Percentiles rank a stretch among this genome's conserved stretches.
Conservation (phyloP, 2,888 invertebrate genomes). For the Chrysolina americana region DNA sequence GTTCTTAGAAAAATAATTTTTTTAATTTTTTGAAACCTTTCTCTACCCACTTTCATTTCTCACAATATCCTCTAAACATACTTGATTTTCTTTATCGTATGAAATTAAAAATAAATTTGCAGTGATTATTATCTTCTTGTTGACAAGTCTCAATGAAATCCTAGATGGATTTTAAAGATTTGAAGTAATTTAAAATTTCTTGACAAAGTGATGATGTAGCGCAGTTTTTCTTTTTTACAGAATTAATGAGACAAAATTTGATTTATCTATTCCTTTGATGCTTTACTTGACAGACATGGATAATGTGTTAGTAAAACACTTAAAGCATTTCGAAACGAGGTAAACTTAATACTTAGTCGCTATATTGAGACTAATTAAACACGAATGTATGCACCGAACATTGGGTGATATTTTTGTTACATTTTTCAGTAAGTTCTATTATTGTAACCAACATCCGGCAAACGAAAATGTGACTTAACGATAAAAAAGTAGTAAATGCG, state of each 20-base stretch:
- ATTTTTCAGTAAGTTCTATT: constrained; percentile 41
- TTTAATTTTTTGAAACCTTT: no score
- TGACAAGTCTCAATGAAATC: no score
- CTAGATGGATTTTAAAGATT: not conserved
- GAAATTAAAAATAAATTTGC: not conserved
- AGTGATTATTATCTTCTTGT: not conserved
- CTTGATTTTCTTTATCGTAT: not conserved
- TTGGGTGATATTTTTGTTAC: constrained; percentile 35
- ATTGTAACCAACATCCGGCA: constrained; percentile 42
- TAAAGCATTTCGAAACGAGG: constrained; percentile 19
- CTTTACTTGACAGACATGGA: constrained; percentile 32
- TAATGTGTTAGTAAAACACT: constrained; percentile 34
- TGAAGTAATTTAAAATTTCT: not conserved
- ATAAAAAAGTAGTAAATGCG: constrained; percentile 32
- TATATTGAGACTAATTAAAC: constrained; percentile 43
- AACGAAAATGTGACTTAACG: constrained; percentile 41
- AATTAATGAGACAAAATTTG: constrained; percentile 29
- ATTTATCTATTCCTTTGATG: constrained; percentile 40
- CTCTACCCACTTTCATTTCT: no score
- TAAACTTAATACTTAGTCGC: constrained; percentile 30
- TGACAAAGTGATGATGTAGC: not conserved
- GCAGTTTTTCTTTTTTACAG: not conserved
- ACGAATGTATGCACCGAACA: constrained; percentile 29
- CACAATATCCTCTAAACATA: no score
- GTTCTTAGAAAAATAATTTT: no score